A percentile compares a stretch with the other conserved stretches of the same genome.
Conservation (phyloP, 2,888 invertebrate genomes). For the Eupelmus urozonus region DNA sequence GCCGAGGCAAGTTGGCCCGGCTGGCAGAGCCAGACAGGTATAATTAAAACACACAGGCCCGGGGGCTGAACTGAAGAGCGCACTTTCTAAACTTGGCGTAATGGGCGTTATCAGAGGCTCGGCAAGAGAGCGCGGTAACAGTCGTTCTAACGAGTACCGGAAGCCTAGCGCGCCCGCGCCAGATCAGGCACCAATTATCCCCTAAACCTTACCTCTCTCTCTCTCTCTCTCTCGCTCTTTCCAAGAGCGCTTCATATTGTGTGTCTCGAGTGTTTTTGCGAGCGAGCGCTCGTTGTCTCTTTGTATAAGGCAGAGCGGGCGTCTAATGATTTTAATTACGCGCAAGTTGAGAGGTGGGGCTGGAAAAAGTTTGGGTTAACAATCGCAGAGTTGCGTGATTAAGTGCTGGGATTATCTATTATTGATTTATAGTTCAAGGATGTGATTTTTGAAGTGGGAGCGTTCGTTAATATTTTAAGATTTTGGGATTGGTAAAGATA, state of each 20-base stretch:
- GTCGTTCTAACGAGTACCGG: conserved; percentile 71
- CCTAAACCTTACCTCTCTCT: conserved; percentile 45
- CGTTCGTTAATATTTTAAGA: too few relatives aligned
- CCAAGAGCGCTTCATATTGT: conserved; percentile 45
- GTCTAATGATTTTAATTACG: conserved; percentile 49
- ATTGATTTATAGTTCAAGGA: too few relatives aligned
- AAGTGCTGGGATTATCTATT: too few relatives aligned
- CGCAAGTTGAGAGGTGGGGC: too few relatives aligned
- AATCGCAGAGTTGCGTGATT: too few relatives aligned
- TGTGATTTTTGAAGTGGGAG: too few relatives aligned
- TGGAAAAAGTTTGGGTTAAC: background rate
- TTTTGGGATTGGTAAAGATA: too few relatives aligned
- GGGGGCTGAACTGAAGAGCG: conserved; percentile 72
- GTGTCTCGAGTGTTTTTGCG: conserved; percentile 52
- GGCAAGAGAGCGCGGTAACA: too few relatives aligned
- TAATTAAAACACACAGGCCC: conserved; percentile 70
- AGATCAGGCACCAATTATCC: conserved; percentile 59
- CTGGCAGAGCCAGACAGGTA: conserved; percentile 59
- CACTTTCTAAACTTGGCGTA: conserved; percentile 70
- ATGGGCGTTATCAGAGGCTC: conserved; percentile 72
- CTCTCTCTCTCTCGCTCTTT: conserved; percentile 21
- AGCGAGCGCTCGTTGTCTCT: background rate
- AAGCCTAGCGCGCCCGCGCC: conserved; percentile 25
- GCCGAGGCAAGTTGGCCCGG: conserved; percentile 1
- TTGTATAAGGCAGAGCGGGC: background rate